Percentiles rank a stretch among this genome's conserved stretches.
Conservation (phyloP, 2,113 vertebrate species). For the Chaetura pelagica region DNA sequence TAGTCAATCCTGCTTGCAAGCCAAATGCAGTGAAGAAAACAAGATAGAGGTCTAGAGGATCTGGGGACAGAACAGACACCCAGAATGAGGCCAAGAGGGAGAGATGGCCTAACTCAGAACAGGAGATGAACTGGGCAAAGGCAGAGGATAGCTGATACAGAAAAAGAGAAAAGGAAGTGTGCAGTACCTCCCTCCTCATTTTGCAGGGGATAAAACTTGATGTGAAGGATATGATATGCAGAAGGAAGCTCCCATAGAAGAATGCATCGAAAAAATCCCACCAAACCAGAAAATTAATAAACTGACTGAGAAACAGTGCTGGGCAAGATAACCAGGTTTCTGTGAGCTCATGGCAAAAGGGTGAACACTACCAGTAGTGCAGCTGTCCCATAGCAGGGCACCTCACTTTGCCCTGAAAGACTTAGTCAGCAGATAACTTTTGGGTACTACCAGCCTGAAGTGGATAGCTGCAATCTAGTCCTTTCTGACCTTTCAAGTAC, state of each 20-base stretch:
- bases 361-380: background rate
- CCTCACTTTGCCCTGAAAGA: background rate
- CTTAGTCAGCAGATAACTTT: background rate
- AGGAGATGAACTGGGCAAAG: background rate
- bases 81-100: background rate
- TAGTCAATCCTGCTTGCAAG: background rate
- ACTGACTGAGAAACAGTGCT: background rate
- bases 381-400: background rate
- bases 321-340: background rate
- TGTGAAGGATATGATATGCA: accelerated
- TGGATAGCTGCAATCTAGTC: background rate
- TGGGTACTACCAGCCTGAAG: background rate
- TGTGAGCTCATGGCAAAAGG: background rate
- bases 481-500: background rate
- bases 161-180: background rate
- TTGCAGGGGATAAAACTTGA: background rate
- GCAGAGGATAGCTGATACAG: background rate
- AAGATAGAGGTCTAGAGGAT: background rate
- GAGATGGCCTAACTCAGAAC: background rate
- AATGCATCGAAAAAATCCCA: background rate
- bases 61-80: background rate
- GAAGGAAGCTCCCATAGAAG: background rate
- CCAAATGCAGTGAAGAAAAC: background rate
- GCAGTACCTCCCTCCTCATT: background rate
- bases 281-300: background rate